These are phyloP conservation scores for Zeus faber DNA, from an alignment of 2,113 vertebrate genomes.

Conservation along the genomic window DNA sequence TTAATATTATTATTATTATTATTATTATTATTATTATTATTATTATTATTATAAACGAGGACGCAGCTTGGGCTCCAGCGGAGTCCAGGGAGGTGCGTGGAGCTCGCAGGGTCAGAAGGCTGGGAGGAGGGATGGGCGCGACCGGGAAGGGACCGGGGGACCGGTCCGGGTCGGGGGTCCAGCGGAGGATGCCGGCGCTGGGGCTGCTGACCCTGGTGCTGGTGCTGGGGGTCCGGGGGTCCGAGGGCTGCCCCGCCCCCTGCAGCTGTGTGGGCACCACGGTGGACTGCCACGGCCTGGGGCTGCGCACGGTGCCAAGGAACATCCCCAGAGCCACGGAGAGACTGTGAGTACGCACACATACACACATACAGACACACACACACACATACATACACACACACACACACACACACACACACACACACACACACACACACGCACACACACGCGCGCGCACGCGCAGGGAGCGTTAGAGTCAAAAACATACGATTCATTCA, in stretches of 20 bases:
- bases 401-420: neutral
- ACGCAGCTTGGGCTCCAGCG: too few relatives aligned
- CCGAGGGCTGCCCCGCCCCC: constrained; percentile 78
- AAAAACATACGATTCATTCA: too few relatives aligned
- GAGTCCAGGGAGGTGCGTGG: too few relatives aligned
- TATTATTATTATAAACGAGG: too few relatives aligned
- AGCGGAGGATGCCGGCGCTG: constrained; percentile 57
- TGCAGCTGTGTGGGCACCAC: constrained; percentile 89
- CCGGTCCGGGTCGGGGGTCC: constrained; percentile 26
- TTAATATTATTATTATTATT: too few relatives aligned
- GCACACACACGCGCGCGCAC: too few relatives aligned
- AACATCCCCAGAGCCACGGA: constrained; percentile 87
- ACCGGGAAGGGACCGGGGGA: constrained; percentile 34
- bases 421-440: neutral
- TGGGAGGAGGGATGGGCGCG: constrained; percentile 16
- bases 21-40: too few relatives aligned
- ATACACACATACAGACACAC: neutral
- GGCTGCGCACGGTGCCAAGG: constrained; percentile 81
- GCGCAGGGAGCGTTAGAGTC: too few relatives aligned
- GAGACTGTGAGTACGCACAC: constrained; percentile 82
- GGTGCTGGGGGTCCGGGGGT: constrained; percentile 40
- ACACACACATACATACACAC: constrained; percentile 1
- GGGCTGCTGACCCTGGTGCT: constrained; percentile 58
- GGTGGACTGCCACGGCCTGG: constrained; percentile 90
- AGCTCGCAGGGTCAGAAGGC: neutral